Conservation (phyloP, 2,797 vertebrate species). For the Urophycis tenuis region DNA sequence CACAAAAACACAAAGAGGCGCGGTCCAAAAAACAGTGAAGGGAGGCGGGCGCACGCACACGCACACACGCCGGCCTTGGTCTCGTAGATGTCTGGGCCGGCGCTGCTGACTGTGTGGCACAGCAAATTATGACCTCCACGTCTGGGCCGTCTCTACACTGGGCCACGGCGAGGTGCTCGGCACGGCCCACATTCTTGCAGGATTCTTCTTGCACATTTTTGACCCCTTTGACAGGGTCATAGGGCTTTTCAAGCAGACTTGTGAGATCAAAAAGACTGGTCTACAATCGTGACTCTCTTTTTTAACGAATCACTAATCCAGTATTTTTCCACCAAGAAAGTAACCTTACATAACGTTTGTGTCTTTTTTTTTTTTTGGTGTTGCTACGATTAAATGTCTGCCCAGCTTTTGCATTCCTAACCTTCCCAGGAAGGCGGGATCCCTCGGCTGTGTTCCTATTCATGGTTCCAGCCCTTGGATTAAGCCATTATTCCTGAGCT, state of each 20-base stretch:
- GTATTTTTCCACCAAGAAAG: neutral
- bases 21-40: neutral
- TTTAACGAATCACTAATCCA: neutral
- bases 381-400: neutral
- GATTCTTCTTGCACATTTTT: too few relatives aligned
- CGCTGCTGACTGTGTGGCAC: neutral
- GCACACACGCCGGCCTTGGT: slow-evolving; percentile 33
- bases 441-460: neutral
- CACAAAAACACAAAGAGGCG: neutral
- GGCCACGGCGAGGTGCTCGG: neutral
- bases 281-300: neutral
- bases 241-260: neutral
- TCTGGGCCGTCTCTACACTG: neutral
- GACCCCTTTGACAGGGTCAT: neutral
- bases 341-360: neutral
- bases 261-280: neutral
- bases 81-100: too few relatives aligned
- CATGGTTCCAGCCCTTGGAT: neutral
- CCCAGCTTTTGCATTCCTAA: neutral
- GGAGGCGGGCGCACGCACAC: neutral
- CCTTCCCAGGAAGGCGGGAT: neutral
- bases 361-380: too few relatives aligned
- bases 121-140: neutral
- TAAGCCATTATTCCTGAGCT: neutral
- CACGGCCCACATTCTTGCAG: neutral